A percentile compares a stretch with the other conserved stretches of the same genome.
Conservation (phyloP, 2,113 vertebrate genomes). For the Crotalus horridus region DNA sequence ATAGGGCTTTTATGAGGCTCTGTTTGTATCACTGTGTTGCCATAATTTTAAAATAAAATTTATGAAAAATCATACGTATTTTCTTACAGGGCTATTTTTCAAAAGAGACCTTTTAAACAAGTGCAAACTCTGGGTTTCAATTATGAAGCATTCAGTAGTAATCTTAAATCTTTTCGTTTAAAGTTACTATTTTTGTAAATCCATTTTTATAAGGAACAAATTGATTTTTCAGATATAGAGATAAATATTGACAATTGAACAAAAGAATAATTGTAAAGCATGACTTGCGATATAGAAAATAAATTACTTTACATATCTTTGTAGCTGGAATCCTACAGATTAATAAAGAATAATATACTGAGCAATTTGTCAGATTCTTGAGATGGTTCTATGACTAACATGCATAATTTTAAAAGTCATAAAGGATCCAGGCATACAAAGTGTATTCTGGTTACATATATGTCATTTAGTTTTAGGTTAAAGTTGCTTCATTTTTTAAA, state of each 20-base stretch:
- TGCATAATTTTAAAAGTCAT: neutral
- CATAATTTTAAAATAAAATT: neutral
- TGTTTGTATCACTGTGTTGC: neutral
- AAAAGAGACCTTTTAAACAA: neutral
- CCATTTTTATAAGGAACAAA: neutral
- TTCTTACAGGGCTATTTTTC: neutral
- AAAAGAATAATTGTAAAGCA: neutral
- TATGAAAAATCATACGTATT: neutral
- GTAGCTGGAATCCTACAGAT: neutral
- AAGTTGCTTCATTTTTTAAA: conserved; percentile 27
- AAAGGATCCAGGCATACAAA: neutral
- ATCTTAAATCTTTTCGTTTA: neutral
- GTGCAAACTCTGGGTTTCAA: neutral
- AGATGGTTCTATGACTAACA: neutral
- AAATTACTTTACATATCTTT: neutral
- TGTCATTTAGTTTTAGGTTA: neutral
- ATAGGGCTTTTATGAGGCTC: neutral
- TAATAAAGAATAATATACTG: neutral
- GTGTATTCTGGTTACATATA: neutral
- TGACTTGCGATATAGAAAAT: neutral
- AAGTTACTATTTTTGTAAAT: neutral
- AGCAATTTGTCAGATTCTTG: neutral
- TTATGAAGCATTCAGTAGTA: neutral
- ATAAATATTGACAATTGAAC: neutral
- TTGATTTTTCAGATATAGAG: neutral